phyloP scores from a whole-genome alignment of 2,113 vertebrate species.

The Oostethus manadensis region DNA sequence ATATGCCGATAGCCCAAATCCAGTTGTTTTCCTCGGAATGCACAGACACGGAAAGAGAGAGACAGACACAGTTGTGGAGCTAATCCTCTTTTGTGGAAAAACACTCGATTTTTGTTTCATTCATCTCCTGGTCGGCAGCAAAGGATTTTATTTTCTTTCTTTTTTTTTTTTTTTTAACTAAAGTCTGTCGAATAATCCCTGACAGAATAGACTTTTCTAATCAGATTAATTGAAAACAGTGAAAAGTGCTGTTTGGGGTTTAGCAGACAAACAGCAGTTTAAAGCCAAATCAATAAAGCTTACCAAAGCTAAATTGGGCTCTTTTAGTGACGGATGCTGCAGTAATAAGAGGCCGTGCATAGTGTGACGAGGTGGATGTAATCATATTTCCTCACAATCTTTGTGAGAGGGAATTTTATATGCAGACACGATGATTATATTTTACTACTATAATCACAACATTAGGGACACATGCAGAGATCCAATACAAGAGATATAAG shows the following conservation, averaged over 20 bases:
- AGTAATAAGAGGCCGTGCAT: conserved; percentile 52
- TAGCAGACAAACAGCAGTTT: conserved; percentile 65
- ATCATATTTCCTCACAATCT: no score
- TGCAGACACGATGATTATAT: no score
- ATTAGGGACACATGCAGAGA: no score
- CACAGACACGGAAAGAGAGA: conserved; percentile 18
- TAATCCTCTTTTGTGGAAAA: conserved; percentile 45
- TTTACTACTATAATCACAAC: no score
- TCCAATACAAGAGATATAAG: no score
- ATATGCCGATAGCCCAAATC: conserved; percentile 42
- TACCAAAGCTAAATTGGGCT: conserved; percentile 59
- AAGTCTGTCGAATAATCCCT: conserved; percentile 51
- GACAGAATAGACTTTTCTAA: conserved; percentile 43
- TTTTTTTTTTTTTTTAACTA: neutral
- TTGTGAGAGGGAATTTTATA: no score
- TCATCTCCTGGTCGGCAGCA: conserved; percentile 31
- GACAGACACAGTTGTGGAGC: conserved; percentile 22
- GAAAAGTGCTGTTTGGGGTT: conserved; percentile 53
- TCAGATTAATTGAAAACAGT: conserved; percentile 61
- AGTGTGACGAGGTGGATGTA: conserved; percentile 42
- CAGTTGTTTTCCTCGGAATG: conserved; percentile 43
- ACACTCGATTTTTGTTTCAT: conserved; percentile 15
- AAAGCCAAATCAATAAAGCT: conserved; percentile 65
- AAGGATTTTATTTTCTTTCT: conserved; percentile 44
- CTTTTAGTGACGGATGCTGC: conserved; percentile 43